These are phyloP conservation scores for Rhadinocentrus ornatus DNA, from an alignment of 2,797 vertebrate genomes.

Conservation along the genomic window DNA sequence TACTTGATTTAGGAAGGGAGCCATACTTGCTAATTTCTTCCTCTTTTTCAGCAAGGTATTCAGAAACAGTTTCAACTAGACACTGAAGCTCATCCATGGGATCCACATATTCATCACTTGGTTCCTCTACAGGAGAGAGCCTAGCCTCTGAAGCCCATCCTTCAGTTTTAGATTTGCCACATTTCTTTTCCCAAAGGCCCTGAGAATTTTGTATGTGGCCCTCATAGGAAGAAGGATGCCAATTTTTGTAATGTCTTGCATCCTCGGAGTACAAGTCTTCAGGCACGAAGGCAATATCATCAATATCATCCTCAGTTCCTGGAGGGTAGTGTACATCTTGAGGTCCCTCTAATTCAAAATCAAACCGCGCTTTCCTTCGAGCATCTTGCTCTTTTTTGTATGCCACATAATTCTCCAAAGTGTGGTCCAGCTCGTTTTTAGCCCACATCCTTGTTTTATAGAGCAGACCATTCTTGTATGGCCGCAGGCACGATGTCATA, in stretches of 20 bases:
- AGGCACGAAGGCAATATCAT: conserved; percentile 72
- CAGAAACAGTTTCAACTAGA: conserved; percentile 95
- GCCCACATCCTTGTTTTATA: conserved; percentile 88
- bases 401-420: conserved; percentile 79
- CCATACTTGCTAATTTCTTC: conserved; percentile 95
- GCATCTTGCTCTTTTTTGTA: conserved; percentile 78
- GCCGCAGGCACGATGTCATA: conserved; percentile 81
- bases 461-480: conserved; percentile 89
- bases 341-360: conserved; percentile 84
- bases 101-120: conserved; percentile 88
- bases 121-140: conserved; percentile 87
- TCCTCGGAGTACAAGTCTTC: conserved; percentile 62
- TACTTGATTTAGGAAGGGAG: conserved; percentile 85
- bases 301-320: conserved; percentile 81
- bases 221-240: conserved; percentile 58
- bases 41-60: conserved; percentile 98
- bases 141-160: conserved; percentile 78
- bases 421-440: conserved; percentile 78
- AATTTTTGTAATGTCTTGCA: conserved; percentile 56
- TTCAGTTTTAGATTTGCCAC: conserved; percentile 70
- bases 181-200: conserved; percentile 71
- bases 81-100: conserved; percentile 95
- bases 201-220: conserved; percentile 63
- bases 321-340: conserved; percentile 80
- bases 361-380: conserved; percentile 62